Conservation (phyloP, 2,888 invertebrate genomes). For the Troilus luridus region DNA sequence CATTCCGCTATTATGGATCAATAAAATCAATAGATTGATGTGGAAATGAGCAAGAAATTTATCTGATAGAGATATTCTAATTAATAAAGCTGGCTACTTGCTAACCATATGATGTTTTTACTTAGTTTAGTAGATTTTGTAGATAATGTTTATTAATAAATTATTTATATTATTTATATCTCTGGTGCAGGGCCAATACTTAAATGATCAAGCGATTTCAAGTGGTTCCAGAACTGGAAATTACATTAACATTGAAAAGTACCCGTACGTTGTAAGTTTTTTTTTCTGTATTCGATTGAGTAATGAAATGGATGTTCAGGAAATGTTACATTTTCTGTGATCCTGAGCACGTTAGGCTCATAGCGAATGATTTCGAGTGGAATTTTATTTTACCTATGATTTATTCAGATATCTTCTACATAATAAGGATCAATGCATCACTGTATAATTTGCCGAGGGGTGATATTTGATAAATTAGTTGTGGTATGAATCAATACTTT, state of each 20-base stretch:
- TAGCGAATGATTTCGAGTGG: too few relatives aligned
- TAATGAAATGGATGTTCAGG: background rate
- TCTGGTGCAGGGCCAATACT: background rate
- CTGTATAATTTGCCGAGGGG: too few relatives aligned
- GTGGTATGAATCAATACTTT: too few relatives aligned
- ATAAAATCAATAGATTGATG: constrained; percentile 15
- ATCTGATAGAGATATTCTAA: background rate
- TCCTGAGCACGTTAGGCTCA: too few relatives aligned
- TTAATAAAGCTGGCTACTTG: background rate
- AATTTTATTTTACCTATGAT: too few relatives aligned
- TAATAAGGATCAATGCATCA: too few relatives aligned
- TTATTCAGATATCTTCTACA: too few relatives aligned
- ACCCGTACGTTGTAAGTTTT: constrained; percentile 37
- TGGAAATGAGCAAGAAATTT: background rate
- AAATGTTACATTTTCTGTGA: background rate
- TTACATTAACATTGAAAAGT: constrained; percentile 23
- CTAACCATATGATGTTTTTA: constrained; percentile 22
- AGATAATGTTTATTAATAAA: background rate
- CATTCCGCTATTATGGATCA: constrained; percentile 9
- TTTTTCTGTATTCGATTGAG: background rate
- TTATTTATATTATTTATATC: background rate
- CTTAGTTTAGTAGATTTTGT: background rate
- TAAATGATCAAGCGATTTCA: background rate
- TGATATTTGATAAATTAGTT: too few relatives aligned
- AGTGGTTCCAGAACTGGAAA: constrained; percentile 6